Evolutionary conservation across 2,797 vertebrate genomes (phyloP), one percentile per base, ranked within the genome.

Genomic region (Nannoperca australis): DNA sequence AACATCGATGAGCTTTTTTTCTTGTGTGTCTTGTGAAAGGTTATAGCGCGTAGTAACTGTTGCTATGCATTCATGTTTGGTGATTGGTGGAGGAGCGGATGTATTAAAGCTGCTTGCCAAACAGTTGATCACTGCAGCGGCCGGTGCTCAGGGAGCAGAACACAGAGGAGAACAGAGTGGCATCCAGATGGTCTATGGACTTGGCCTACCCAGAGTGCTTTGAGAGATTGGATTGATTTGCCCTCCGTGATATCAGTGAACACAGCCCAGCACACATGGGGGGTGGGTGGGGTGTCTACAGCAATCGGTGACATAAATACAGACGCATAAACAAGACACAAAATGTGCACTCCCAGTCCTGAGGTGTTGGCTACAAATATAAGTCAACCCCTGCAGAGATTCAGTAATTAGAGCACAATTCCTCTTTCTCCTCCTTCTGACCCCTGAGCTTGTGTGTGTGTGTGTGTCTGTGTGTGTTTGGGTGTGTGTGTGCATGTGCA

Each of bases 151-250:
- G 85, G 91, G 86, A 91, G 75, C 85, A 72, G 81, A 87, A 69
- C 84, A 81, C 85, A 83, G 90, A 85, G 50, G 81, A 85, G 82
- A 85, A 83, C 88, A 89, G 87, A 86, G 75, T 56, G 18, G 50
- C 86, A 81, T 92, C 91, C 92, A 94, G 92, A 94, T 94, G 92
- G 91, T 87, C 71, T 73, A 78, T 81, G 83, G 90, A 91, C 85
- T 83, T 67, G 66, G 84, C 88, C 83, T 87, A 84, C 86, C 87
- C 89, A 86, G 70, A 85, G 84, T 85, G 90, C 89, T 93, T 89
- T 89, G 85, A 93, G 88, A 92, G 88, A 90, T 82, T 87, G 90
- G 87, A 93, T 90, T 88, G 92, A 94, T 94, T 94, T 91, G 82
- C 86, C 81, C 88, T 90, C 77, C 13, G 45, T 83, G 85, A 87